Base-by-base conservation (phyloP, 1,140 invertebrate genomes). In the Linepithema humile region DNA sequence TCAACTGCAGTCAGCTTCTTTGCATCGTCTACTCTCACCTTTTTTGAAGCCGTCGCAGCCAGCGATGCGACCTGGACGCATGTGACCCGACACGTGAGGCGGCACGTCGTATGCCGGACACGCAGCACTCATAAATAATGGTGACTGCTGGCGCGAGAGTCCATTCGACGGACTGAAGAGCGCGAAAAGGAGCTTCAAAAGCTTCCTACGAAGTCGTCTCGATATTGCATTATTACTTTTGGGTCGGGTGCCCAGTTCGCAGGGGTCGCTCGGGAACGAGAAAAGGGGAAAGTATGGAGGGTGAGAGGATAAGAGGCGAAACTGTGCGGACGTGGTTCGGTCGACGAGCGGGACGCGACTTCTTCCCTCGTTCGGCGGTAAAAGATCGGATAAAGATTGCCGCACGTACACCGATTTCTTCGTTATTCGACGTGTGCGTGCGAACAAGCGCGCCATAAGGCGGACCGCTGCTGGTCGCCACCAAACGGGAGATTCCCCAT, bases 171-270 rank as follows among this genome's bases (percentile, higher is more conserved):
- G n/a, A 48, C n/a, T 45, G 84, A 77, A 80, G 77, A 65, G 78
- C 85, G 83, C 86, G 88, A 86, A 87, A 91, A 91, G 89, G 90
- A 89, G 89, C 91, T 89, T 87, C 72, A 83, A 91, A 88, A 91
- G 91, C 86, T 87, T 84, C 87, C 90, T 91, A 86, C 89, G 85
- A 90, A 73, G 90, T 90, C 84, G 85, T 50, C 62, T 75, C 80
- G 88, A 92, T 91, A 91, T 91, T 91, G 89, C 90, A 89, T 92
- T 93, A 93, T 93, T 91, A 92, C 89, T 91, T 89, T 88, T 78
- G 29, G 45, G 69, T 84, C 84, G 60, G 40, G n/a, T n/a, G 62
- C 15, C 20, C 45, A 26, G 62, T 72, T 26, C 40, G 64, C 23
- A n/a, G 48, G n/a, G 20, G 23, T 60, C 23, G 32, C 15, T 9